Evolutionary conservation across 2,888 invertebrate genomes (phyloP).

Genomic region (Torymus auratus): DNA sequence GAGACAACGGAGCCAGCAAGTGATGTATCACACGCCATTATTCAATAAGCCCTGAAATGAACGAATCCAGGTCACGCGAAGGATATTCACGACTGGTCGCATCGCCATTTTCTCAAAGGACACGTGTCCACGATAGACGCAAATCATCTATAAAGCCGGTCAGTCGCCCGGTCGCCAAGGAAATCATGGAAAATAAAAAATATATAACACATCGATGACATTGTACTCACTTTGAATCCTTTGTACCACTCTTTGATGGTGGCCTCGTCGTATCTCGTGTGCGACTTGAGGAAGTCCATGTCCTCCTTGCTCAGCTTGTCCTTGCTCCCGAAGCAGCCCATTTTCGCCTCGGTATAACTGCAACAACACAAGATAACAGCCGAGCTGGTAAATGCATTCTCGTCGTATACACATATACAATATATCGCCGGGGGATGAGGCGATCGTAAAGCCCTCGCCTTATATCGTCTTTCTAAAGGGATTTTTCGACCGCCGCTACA

Average conservation of each 20-base stretch:
- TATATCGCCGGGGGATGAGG: no score
- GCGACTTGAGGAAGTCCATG: conserved; percentile 98
- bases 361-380: conserved; percentile 65
- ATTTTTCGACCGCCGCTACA: no score
- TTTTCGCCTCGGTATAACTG: conserved; percentile 76
- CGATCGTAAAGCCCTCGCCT: no score
- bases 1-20: no score
- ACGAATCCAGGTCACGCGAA: no score
- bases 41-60: not conserved
- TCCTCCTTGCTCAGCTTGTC: conserved; percentile 98
- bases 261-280: conserved; percentile 98
- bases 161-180: no score
- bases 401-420: no score
- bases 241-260: conserved; percentile 99
- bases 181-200: not conserved
- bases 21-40: no score
- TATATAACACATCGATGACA: conserved; percentile 2
- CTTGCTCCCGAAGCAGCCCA: conserved; percentile 97
- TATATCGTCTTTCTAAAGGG: not conserved
- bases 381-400: conserved; percentile 8
- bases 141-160: no score
- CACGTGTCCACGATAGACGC: no score
- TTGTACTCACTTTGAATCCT: conserved; percentile 94
- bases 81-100: not conserved
- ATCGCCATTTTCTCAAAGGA: not conserved